A percentile compares a stretch with the other conserved stretches of the same genome.
phyloP scores from a whole-genome alignment of 2,888 invertebrate species.

The Rutpela maculata region DNA sequence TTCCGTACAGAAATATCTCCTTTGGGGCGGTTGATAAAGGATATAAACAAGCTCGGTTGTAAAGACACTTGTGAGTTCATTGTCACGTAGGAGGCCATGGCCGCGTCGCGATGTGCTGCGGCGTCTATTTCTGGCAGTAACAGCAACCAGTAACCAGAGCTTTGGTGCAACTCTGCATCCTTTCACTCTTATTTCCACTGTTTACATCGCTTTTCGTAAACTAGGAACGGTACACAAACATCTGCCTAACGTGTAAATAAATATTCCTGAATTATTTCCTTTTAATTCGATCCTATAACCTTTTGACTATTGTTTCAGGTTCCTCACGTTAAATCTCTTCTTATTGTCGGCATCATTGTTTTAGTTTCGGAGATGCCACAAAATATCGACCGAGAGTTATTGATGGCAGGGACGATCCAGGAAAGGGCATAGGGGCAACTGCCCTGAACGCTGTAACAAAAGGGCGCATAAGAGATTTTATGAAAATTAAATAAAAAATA shows the following conservation, averaged over 20 bases:
- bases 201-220: constrained; percentile 57
- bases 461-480: no score
- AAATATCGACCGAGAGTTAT: neutral
- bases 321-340: neutral
- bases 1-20: constrained; percentile 58
- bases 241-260: constrained; percentile 51
- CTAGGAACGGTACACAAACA: constrained; percentile 49
- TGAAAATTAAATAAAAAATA: no score
- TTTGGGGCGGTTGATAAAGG: constrained; percentile 43
- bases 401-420: no score
- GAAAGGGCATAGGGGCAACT: no score
- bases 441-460: no score
- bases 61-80: constrained; percentile 62
- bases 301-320: constrained; percentile 32
- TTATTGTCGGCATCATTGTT: neutral
- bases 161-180: constrained; percentile 49
- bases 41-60: constrained; percentile 43
- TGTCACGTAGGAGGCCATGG: constrained; percentile 52
- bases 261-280: constrained; percentile 44
- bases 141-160: constrained; percentile 30
- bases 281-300: constrained; percentile 39
- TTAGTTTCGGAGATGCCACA: neutral
- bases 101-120: constrained; percentile 37
- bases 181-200: constrained; percentile 54
- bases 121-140: constrained; percentile 36